These are phyloP conservation scores for Alcis repandata DNA, from an alignment of 2,888 invertebrate species.

Conservation along the genomic window DNA sequence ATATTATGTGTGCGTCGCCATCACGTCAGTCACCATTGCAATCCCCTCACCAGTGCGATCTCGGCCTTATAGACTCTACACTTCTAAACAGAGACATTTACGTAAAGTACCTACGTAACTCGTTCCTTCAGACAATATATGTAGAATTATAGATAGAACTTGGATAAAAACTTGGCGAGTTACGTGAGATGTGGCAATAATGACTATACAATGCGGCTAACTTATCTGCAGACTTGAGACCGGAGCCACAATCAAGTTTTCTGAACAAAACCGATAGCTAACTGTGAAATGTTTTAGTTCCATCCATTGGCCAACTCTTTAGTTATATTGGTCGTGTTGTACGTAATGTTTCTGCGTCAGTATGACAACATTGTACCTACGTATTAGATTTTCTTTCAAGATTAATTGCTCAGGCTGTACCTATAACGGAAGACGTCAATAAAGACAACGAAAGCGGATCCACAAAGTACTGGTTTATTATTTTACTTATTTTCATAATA, in stretches of 20 bases:
- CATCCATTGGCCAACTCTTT: background rate
- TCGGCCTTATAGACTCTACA: too few relatives aligned
- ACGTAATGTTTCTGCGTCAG: too few relatives aligned
- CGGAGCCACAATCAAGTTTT: background rate
- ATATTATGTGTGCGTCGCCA: too few relatives aligned
- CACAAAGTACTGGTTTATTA: background rate
- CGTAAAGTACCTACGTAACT: background rate
- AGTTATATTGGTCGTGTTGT: background rate
- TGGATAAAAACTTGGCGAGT: conserved; percentile 4
- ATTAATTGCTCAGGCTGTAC: background rate
- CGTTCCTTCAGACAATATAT: background rate
- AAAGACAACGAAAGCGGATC: conserved; percentile 1
- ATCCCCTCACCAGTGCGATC: too few relatives aligned
- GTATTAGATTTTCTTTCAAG: conserved; percentile 2
- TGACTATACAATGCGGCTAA: background rate
- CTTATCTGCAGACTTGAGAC: background rate
- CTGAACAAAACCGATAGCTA: too few relatives aligned
- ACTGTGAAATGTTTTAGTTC: background rate
- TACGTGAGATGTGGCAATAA: conserved; percentile 6
- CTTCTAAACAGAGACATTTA: too few relatives aligned
- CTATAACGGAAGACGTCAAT: background rate
- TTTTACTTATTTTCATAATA: too few relatives aligned
- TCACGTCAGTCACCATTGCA: too few relatives aligned
- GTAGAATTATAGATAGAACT: background rate
- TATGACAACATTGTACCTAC: conserved; percentile 5